A percentile compares a stretch with the other conserved stretches of the same genome.
phyloP scores from a whole-genome alignment of 2,888 invertebrate species.

The Marasmarcha lunaedactyla region DNA sequence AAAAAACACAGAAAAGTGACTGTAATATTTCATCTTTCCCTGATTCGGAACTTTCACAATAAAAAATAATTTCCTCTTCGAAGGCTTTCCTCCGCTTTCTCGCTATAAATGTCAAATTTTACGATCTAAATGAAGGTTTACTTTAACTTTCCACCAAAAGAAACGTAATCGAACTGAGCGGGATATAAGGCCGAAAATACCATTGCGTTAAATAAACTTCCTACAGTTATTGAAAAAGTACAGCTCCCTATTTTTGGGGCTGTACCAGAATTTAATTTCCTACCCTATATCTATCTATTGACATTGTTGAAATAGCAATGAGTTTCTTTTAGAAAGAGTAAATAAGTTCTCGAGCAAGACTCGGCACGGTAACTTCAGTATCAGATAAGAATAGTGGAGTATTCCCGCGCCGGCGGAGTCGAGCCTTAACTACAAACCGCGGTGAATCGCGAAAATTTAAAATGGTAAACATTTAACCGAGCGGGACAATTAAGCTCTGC shows the following conservation, averaged over 20 bases:
- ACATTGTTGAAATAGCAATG: slow-evolving; percentile 14
- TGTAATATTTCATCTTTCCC: too few relatives aligned
- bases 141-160: slow-evolving; percentile 27
- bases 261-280: slow-evolving; percentile 20
- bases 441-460: slow-evolving; percentile 11
- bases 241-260: too few relatives aligned
- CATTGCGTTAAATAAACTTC: too few relatives aligned
- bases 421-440: too few relatives aligned
- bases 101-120: slow-evolving; percentile 40
- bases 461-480: not conserved
- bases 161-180: slow-evolving; percentile 21
- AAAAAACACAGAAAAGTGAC: too few relatives aligned
- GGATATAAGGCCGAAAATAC: too few relatives aligned
- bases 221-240: too few relatives aligned
- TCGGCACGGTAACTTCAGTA: slow-evolving; percentile 20
- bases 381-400: slow-evolving; percentile 26
- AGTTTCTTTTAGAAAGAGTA: slow-evolving; percentile 12
- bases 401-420: slow-evolving; percentile 19
- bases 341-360: slow-evolving; percentile 28
- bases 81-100: too few relatives aligned
- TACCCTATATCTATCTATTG: slow-evolving; percentile 15
- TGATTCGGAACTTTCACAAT: too few relatives aligned
- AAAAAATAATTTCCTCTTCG: too few relatives aligned
- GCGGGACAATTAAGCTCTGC: not conserved
- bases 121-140: slow-evolving; percentile 14